These are phyloP conservation scores for Festucalex cinctus DNA, from an alignment of 2,113 vertebrate genomes.

Conservation along the genomic window DNA sequence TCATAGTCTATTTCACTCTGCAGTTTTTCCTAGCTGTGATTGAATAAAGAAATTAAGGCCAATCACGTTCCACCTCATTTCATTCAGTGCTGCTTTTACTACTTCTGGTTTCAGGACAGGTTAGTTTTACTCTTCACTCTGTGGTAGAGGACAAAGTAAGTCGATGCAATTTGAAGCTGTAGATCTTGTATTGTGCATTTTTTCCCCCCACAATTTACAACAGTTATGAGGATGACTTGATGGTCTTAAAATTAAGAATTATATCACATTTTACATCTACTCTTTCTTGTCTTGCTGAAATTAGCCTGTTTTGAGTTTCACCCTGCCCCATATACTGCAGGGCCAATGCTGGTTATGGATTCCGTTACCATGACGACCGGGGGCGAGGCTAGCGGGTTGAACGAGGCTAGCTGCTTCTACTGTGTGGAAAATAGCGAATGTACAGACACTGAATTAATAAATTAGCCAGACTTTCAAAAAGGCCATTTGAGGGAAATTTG, in stretches of 20 bases:
- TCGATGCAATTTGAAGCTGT: not conserved
- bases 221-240: too few relatives aligned
- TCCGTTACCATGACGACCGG: not conserved
- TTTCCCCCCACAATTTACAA: not conserved
- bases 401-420: not conserved
- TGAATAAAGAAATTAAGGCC: conserved; percentile 24
- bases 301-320: not conserved
- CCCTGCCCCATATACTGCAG: not conserved
- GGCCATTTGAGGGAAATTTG: not conserved
- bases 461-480: not conserved
- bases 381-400: not conserved
- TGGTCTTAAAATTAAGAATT: not conserved
- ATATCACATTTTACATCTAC: not conserved
- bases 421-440: not conserved
- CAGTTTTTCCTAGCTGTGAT: conserved; percentile 12
- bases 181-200: not conserved
- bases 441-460: not conserved
- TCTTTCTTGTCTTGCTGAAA: not conserved
- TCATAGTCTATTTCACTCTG: conserved; percentile 14
- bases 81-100: conserved; percentile 12
- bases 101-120: conserved; percentile 13
- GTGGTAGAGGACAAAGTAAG: conserved; percentile 24
- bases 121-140: conserved; percentile 11
- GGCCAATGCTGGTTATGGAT: not conserved
- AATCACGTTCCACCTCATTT: conserved; percentile 17